Evolutionary conservation across 1,140 invertebrate species (phyloP).

Genomic region (Drosophila sucinea): DNA sequence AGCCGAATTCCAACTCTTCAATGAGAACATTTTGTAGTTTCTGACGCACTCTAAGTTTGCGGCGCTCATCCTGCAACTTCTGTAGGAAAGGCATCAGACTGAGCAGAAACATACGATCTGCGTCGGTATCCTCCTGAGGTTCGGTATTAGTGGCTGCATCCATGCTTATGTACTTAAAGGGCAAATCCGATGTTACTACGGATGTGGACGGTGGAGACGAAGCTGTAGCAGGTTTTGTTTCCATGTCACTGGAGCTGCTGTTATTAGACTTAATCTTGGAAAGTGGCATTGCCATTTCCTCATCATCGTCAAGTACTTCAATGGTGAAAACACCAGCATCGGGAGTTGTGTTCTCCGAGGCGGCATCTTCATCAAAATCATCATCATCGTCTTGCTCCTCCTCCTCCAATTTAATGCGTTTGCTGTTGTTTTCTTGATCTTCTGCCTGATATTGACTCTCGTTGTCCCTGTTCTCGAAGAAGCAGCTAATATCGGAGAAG

Average conservation of each 20-base stretch:
- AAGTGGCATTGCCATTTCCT: slow-evolving; percentile 47
- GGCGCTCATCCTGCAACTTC: slow-evolving; percentile 60
- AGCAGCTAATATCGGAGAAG: slow-evolving; percentile 72
- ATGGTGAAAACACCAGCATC: slow-evolving; percentile 63
- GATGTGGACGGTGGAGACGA: slow-evolving; percentile 6
- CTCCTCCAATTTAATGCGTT: slow-evolving; percentile 51
- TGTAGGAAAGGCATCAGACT: slow-evolving; percentile 73
- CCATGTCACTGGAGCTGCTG: slow-evolving; percentile 4
- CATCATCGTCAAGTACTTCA: slow-evolving; percentile 70
- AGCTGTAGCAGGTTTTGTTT: slow-evolving; percentile 28
- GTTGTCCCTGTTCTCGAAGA: slow-evolving; percentile 61
- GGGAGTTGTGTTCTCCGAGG: slow-evolving; percentile 50
- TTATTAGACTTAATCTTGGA: slow-evolving; percentile 36
- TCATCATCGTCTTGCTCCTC: slow-evolving; percentile 64
- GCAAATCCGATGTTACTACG: slow-evolving; percentile 35
- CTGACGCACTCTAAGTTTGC: slow-evolving; percentile 69
- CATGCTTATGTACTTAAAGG: slow-evolving; percentile 67
- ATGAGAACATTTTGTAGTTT: slow-evolving; percentile 74
- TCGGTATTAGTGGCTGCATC: slow-evolving; percentile 72
- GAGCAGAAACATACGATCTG: slow-evolving; percentile 75
- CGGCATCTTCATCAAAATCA: slow-evolving; percentile 74
- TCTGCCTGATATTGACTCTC: slow-evolving; percentile 38
- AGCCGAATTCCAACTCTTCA: slow-evolving; percentile 71
- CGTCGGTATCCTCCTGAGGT: slow-evolving; percentile 52
- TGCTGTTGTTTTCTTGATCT: slow-evolving; percentile 9